Evolutionary conservation across 92 coral and sea anemone genomes (phyloP), one percentile per base, ranked within the genome.

Genomic region (Parazoanthus atlanticus): DNA sequence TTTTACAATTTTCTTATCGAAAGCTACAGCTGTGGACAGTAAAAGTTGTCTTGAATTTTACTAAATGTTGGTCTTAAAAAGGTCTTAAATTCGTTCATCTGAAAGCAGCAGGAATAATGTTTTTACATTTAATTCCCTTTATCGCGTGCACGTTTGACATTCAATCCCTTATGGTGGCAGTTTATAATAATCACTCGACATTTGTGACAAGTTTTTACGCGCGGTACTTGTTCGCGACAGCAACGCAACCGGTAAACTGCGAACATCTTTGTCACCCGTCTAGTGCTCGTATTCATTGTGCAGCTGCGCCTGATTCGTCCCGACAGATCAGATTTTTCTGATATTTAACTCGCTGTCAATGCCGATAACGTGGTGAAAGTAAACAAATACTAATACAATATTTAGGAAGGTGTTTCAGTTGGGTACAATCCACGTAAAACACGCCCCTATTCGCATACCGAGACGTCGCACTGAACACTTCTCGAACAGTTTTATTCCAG

Each of bases 241-340:
- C 79, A 75, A 36, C 79, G 17, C 79, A 36, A 21, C 79, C 21
- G 79, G 79, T 75, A 41, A 17, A 61, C 43, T 75, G 25, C n/a
- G n/a, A n/a, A 74, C 26, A 9, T 1, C 15, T 23, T 12, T 30
- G 76, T 73, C 41, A 15, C 23, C 21, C 77, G 8, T 21, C 77
- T 38, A 36, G 79, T 75, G 4, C 30, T 21, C 1, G 5, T 9
- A 75, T 75, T 75, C 79, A 75, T 75, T 52, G 79, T 75, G 49
- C 79, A 33, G 43, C 52, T 75, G 13, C n/a, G n/a, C 16, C 5
- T 75, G 29, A 19, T 9, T 36, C 49, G 15, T 9, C 10, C 13
- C 29, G 15, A n/a, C 26, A 4, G 43, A 33, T 36, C 52, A 6
- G 43, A 33, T 75, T 19, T 33, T 8, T 19, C 43, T 16, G 3